These are phyloP conservation scores for Spinus pinus DNA, from an alignment of 2,797 vertebrate genomes.

Conservation along the genomic window DNA sequence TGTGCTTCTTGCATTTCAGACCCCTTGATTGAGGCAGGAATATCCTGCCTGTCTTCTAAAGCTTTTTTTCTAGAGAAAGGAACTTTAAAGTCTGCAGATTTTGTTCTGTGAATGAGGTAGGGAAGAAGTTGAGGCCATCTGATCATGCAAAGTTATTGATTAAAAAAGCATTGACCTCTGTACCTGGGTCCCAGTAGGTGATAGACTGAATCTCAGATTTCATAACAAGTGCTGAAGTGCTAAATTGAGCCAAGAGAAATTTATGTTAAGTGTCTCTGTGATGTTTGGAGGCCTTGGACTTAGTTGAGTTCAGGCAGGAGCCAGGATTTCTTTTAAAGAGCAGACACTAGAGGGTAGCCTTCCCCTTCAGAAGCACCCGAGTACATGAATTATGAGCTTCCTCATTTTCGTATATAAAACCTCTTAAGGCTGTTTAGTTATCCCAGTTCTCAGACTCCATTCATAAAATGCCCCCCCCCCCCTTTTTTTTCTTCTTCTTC, in stretches of 20 bases:
- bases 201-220: not conserved
- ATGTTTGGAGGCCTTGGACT: not conserved
- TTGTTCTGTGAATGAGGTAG: not conserved
- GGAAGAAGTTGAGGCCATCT: not conserved
- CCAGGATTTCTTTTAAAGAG: not conserved
- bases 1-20: not conserved
- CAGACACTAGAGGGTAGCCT: constrained; percentile 24
- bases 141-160: not conserved
- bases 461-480: not conserved
- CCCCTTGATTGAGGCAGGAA: not conserved
- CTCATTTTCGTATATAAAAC: not conserved
- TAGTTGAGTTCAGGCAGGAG: not conserved
- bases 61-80: not conserved
- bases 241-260: not conserved
- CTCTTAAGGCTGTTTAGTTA: not conserved
- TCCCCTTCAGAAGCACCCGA: not conserved
- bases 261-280: not conserved
- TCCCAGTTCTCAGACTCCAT: not conserved
- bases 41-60: not conserved
- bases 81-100: not conserved
- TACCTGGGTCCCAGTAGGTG: not conserved
- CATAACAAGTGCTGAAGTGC: not conserved
- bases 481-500: too few relatives aligned
- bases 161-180: not conserved
- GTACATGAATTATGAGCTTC: not conserved